Evolutionary conservation across 2,113 vertebrate genomes (phyloP), one percentile per base, ranked within the genome.

Genomic region (Mesitornis unicolor): DNA sequence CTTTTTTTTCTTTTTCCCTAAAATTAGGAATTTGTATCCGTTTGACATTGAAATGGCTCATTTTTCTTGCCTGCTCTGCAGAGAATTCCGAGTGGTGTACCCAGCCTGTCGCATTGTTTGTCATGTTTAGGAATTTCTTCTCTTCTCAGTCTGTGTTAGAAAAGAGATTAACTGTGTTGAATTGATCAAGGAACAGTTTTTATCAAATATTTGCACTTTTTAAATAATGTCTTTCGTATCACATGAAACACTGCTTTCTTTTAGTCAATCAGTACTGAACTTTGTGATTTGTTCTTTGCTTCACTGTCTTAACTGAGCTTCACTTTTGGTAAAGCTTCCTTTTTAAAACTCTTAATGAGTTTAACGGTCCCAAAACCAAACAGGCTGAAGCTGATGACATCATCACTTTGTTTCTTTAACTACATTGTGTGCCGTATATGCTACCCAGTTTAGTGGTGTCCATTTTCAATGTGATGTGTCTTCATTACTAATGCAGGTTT

Each of bases 211-310:
- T 24, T 38, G 8, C 4, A 4, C 29, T 40, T 24, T 26, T 17
- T 10, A 6, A 51, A 51, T 4, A 5, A 8, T 12, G 6, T 28
- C 28, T 67, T 56, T 51, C 7, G 1, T 7, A 15, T 19, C 42
- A 53, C 19, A 3, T 12, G 40, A 7, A 7, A 13, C 12, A 5
- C 15, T 3, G 0, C 42, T 48, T 64, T 4, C 15, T 45, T 68
- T 28, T 5, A n/a, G 51, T 16, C 56, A 51, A 13, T 20, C 5
- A 3, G 0, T 1, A 1, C 13, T 11, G n/a, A 60, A 13, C 43
- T 78, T 29, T 5, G 14, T 28, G 38, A 60, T 7, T 16, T 36
- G 24, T 4, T 50, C n/a, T 68, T 35, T 31, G 38, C 43, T 38
- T 64, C 14, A 0, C 13, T 9, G 31, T 7, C 64, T 22, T 29